Evolutionary conservation across 1,140 invertebrate genomes (phyloP), one percentile per base, ranked within the genome.

Genomic region (Brachionus rotundiformis): DNA sequence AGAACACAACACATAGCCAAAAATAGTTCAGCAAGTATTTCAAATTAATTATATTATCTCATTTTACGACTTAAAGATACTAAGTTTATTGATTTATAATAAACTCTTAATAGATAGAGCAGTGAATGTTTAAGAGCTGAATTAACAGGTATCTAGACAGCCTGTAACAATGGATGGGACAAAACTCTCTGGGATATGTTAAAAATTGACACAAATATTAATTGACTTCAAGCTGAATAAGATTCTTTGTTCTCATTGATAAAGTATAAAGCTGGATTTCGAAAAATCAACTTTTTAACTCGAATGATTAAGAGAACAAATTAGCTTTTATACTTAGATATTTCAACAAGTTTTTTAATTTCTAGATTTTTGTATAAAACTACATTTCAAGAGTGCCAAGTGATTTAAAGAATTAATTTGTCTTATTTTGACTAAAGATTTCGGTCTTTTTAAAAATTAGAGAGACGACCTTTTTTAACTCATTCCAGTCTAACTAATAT

Each of bases 391-490:
- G 47, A 54, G 47, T 54, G 47, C 47, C 47, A 16, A 54, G 47
- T 54, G 16, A 54, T 54, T 54, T 8, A 19, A 54, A 54, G 19
- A 54, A 54, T 19, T 54, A 54, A 54, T 54, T 54, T 54, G 47
- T 54, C 47, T 54, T 54, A 54, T 54, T 54, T 54, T 54, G 47
- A 63, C 33, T 68, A 33, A 19, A 41, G 39, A 73, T 73, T 73
- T 73, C 68, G 68, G 68, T 73, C 44, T 73, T 73, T 73, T 71
- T 23, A 44, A 73, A 41, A 73, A 73, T 44, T n/a, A n/a, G 13
- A 73, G 16, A 73, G 68, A 73, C 68, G 68, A 73, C 68, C 68
- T 73, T 73, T 73, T 73, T 73, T 71, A n/a, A n/a, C 33, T 71
- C 39, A 23, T 36, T 71, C 33, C 11, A 36, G 19, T 65, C 61